Conservation (phyloP, 2,888 invertebrate species). For the Helleia helle region DNA sequence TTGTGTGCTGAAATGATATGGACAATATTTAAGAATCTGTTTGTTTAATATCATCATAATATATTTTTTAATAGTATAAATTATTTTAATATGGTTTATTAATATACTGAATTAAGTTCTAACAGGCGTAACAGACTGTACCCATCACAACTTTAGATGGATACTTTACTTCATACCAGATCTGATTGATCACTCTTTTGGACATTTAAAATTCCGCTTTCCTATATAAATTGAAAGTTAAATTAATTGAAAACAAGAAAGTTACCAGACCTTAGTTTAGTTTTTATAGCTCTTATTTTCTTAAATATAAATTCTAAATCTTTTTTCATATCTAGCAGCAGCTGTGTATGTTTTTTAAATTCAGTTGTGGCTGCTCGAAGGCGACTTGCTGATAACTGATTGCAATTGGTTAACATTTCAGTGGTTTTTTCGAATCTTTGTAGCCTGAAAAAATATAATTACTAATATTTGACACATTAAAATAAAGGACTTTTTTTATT, state of each 20-base stretch:
- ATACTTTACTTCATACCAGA: too few species aligned
- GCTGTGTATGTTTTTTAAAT: constrained; percentile 91
- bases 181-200: too few species aligned
- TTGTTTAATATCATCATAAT: too few species aligned
- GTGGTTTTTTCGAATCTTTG: constrained; percentile 98
- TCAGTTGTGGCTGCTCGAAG: constrained; percentile 89
- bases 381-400: constrained; percentile 91
- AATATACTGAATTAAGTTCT: too few species aligned
- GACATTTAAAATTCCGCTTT: too few species aligned
- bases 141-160: too few species aligned
- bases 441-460: constrained; percentile 74
- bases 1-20: constrained; percentile 58
- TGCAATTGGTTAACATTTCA: constrained; percentile 98
- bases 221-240: background rate
- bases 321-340: constrained; percentile 92
- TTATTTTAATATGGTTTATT: too few species aligned
- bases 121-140: too few species aligned
- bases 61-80: too few species aligned
- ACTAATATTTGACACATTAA: background rate
- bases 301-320: constrained; percentile 96
- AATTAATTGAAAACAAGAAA: constrained; percentile 1
- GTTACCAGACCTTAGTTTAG: constrained; percentile 81
- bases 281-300: constrained; percentile 88
- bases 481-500: too few species aligned
- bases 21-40: too few species aligned